A percentile compares a stretch with the other conserved stretches of the same genome.
phyloP scores from a whole-genome alignment of 2,888 invertebrate species.

The Eubasilissa splendida region DNA sequence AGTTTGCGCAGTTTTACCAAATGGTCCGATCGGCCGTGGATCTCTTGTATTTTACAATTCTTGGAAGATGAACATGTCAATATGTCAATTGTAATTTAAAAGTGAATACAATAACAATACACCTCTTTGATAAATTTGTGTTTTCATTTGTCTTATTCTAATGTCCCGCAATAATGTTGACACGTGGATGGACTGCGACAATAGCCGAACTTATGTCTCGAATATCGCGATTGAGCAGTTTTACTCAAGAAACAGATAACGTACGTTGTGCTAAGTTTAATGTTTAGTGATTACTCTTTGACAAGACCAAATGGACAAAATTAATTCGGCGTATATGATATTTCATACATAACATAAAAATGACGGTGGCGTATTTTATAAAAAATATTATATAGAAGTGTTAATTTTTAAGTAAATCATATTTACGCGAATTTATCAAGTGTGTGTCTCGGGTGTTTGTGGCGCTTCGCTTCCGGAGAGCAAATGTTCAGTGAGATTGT shows the following conservation, averaged over 20 bases:
- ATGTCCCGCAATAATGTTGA: slow-evolving; percentile 22
- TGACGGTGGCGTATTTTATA: slow-evolving; percentile 18
- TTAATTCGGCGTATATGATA: neutral
- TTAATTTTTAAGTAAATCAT: slow-evolving; percentile 14
- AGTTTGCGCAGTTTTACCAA: slow-evolving; percentile 11
- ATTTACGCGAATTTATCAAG: slow-evolving; percentile 24
- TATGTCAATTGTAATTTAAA: slow-evolving; percentile 35
- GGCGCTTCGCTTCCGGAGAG: neutral
- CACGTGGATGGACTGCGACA: slow-evolving; percentile 18
- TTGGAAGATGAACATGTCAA: slow-evolving; percentile 21
- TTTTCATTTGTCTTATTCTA: slow-evolving; percentile 17
- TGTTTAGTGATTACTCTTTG: slow-evolving; percentile 25
- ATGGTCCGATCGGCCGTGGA: slow-evolving; percentile 26
- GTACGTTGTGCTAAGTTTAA: neutral
- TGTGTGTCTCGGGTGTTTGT: slow-evolving; percentile 14
- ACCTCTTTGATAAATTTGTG: slow-evolving; percentile 35
- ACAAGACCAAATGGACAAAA: slow-evolving; percentile 16
- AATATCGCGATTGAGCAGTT: neutral
- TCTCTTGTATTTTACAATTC: slow-evolving; percentile 29
- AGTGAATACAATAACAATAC: slow-evolving; percentile 35
- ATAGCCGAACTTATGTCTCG: slow-evolving; percentile 4
- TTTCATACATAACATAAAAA: neutral
- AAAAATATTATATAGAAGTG: slow-evolving; percentile 22
- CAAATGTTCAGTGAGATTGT: too few relatives aligned
- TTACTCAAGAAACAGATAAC: slow-evolving; percentile 1